These are phyloP conservation scores for Meandrina meandrites DNA, from an alignment of 92 coral and sea anemone species.

Conservation along the genomic window DNA sequence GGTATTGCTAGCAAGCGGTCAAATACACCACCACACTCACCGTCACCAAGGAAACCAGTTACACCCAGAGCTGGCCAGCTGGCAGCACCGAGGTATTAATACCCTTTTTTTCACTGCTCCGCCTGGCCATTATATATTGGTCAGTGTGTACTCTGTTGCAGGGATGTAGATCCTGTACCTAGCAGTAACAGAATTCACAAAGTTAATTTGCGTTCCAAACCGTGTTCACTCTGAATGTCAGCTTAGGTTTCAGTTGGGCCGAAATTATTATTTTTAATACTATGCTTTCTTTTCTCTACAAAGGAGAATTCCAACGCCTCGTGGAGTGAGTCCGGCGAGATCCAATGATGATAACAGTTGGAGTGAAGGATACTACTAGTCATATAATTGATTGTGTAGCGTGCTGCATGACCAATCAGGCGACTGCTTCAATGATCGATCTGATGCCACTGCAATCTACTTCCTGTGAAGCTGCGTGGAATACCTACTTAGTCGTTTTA, in stretches of 20 bases:
- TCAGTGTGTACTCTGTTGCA: no score
- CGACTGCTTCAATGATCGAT: neutral
- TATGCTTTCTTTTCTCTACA: neutral
- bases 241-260: neutral
- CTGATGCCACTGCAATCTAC: neutral
- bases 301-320: conserved; percentile 62
- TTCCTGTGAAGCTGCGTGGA: neutral
- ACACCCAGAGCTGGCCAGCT: conserved; percentile 83
- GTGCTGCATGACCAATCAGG: neutral
- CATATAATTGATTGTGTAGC: neutral
- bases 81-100: conserved; percentile 75
- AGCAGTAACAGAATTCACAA: neutral
- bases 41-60: conserved; percentile 45
- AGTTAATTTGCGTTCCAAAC: neutral
- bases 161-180: no score
- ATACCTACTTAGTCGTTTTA: no score
- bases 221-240: neutral
- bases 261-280: no score
- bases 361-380: conserved; percentile 76
- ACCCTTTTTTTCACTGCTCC: no score
- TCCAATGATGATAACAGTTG: conserved; percentile 61
- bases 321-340: conserved; percentile 49
- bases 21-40: conserved; percentile 23
- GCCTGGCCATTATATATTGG: no score
- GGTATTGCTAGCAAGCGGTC: conserved; percentile 8